Evolutionary conservation across 1,140 invertebrate species (phyloP).

Genomic region (Lepidurus packardi): DNA sequence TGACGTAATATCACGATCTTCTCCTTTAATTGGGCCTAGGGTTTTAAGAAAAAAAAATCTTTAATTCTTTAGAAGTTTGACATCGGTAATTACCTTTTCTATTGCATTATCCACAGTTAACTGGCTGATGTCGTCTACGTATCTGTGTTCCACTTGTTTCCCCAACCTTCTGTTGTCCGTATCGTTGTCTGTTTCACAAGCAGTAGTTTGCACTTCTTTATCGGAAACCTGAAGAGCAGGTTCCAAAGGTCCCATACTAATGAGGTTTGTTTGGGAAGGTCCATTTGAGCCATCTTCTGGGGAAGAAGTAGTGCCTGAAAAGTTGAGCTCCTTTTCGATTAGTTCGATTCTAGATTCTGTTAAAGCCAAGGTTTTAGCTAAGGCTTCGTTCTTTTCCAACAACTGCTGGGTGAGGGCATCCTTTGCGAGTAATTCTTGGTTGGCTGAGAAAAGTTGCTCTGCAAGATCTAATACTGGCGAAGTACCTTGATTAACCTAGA

Average conservation of each 20-base stretch:
- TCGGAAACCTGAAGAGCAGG: neutral
- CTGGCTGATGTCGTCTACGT: neutral
- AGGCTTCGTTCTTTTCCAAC: neutral
- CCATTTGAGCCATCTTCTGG: slow-evolving; percentile 1
- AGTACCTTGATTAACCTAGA: neutral
- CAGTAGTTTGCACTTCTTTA: neutral
- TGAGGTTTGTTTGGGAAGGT: neutral
- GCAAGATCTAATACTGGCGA: neutral
- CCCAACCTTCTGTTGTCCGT: neutral
- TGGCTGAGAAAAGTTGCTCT: neutral
- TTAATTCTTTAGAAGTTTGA: neutral
- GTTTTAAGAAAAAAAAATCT: neutral
- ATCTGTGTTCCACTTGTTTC: neutral
- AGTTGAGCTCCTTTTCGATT: neutral
- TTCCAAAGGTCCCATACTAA: neutral
- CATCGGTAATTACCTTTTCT: neutral
- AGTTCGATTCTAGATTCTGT: neutral
- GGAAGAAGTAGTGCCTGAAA: neutral
- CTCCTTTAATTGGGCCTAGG: neutral
- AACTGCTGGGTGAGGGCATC: neutral
- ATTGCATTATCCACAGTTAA: neutral
- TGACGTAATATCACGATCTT: neutral
- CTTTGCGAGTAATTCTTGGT: neutral
- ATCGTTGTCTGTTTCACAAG: neutral
- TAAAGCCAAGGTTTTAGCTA: neutral